Evolutionary conservation across 2,113 vertebrate species (phyloP).

Genomic region (Forbesichthys papilliferus): DNA sequence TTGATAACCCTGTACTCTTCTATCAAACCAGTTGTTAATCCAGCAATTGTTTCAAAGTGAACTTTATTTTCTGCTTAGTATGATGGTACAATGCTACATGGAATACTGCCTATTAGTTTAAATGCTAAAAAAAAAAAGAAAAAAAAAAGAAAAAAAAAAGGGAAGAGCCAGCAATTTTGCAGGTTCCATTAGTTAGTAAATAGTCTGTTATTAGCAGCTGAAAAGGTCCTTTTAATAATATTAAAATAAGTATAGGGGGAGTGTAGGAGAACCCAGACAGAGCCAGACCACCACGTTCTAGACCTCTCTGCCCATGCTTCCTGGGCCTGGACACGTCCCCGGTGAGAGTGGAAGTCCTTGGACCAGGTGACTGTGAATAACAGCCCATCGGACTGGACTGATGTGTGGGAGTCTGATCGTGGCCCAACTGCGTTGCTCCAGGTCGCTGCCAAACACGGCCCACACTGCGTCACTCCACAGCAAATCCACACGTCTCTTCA

Average conservation of each 20-base stretch:
- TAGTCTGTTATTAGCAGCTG: conserved; percentile 79
- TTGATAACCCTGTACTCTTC: conserved; percentile 37
- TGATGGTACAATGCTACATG: conserved; percentile 71
- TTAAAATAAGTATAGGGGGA: conserved; percentile 41
- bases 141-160: conserved; percentile 35
- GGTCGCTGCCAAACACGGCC: conserved; percentile 13
- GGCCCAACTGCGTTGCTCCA: conserved; percentile 25
- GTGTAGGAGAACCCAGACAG: conserved; percentile 21
- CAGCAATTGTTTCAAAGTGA: conserved; percentile 25
- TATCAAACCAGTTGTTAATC: conserved; percentile 31
- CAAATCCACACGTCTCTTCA: conserved; percentile 98
- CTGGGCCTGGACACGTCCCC: conserved; percentile 29
- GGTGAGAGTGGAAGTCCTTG: conserved; percentile 23
- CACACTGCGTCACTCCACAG: conserved; percentile 85
- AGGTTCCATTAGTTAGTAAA: conserved; percentile 71
- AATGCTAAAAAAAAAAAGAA: conserved; percentile 65
- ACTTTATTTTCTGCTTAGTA: conserved; percentile 47
- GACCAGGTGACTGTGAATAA: conserved; percentile 28
- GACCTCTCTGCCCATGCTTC: conserved; percentile 20
- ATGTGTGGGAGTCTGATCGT: conserved; percentile 5
- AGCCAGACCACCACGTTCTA: conserved; percentile 42
- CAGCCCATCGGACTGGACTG: conserved; percentile 7
- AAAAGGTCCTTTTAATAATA: conserved; percentile 62
- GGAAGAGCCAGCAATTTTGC: conserved; percentile 57
- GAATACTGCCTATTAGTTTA: conserved; percentile 55